Conservation (phyloP, 2,113 vertebrate species). For the Mola mola region DNA sequence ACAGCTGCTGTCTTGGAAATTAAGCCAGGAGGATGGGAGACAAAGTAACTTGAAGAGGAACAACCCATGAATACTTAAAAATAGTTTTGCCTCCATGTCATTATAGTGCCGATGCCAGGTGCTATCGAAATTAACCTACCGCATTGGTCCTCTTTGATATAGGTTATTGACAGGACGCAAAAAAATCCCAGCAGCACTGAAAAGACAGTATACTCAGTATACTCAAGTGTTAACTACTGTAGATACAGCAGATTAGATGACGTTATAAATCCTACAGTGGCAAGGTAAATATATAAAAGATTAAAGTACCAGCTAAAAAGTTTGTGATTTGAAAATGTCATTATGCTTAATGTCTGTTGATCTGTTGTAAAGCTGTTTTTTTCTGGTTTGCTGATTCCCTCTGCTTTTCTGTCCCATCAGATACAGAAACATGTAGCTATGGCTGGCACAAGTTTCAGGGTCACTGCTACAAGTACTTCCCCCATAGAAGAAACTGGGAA, state of each 20-base stretch:
- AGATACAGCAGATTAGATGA: conserved; percentile 3
- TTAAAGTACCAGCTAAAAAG: neutral
- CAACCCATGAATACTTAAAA: conserved; percentile 14
- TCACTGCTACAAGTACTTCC: conserved; percentile 95
- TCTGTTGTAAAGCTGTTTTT: neutral
- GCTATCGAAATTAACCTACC: neutral
- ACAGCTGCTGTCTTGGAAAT: conserved; percentile 60
- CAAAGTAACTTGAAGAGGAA: conserved; percentile 18
- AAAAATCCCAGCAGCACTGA: conserved; percentile 15
- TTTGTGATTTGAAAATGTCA: neutral
- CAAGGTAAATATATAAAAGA: too few relatives aligned
- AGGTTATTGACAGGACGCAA: conserved; percentile 4
- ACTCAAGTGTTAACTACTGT: conserved; percentile 10
- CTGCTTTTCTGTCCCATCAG: conserved; percentile 76
- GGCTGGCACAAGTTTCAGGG: conserved; percentile 99
- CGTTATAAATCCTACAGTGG: neutral
- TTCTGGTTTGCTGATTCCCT: neutral
- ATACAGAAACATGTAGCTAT: conserved; percentile 92
- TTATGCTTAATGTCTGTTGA: neutral
- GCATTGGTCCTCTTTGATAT: conserved; percentile 20
- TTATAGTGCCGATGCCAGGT: neutral
- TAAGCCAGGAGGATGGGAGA: conserved; percentile 34
- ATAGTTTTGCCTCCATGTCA: neutral
- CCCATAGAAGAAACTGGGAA: conserved; percentile 92
- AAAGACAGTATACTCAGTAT: neutral